Base-by-base conservation (phyloP, 2,797 vertebrate genomes). In the Geotrypetes seraphini region DNA sequence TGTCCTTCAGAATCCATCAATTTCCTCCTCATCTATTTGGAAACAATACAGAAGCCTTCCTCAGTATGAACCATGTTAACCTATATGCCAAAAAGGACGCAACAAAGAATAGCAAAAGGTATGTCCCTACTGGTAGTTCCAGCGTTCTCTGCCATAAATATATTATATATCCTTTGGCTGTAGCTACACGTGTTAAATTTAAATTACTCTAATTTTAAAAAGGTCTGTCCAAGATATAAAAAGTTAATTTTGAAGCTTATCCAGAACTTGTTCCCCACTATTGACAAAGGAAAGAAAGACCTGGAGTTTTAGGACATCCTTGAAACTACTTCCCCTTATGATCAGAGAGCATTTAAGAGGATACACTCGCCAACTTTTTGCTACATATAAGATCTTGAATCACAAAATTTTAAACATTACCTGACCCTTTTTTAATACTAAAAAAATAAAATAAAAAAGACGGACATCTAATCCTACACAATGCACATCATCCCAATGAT, bases 401-500 rank as follows among this genome's bases (percentile, higher is more conserved):
- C 61, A 78, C 60, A 50, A 15, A 54, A 77, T 53, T 60, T 63
- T 75, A 74, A 59, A 59, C 36, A 76, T 78, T n/a, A 57, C 68
- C 64, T 66, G 38, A 39, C 56, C n/a, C n/a, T n/a, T n/a, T n/a
- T n/a, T n/a, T n/a, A n/a, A 67, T 40, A 45, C 56, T 7, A 1
- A 22, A 53, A 53, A 54, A 28, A 24, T 10, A 11, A n/a, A n/a
- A n/a, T n/a, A n/a, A n/a, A n/a, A n/a, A n/a, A n/a, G n/a, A n/a
- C n/a, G n/a, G 1, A 12, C n/a, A 15, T 10, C 7, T 13, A 18
- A n/a, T 83, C 53, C 86, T 92, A 87, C 75, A 85, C 85, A 93
- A 80, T 92, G 92, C 91, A 95, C 91, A 84, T 84, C 69, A 69
- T 85, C 90, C 90, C 91, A 89, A 86, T 93, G 92, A 95, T 94